Percentiles rank a stretch among this genome's conserved stretches.
Conservation (phyloP, 2,888 invertebrate species). For the Acanthopleura granulata region DNA sequence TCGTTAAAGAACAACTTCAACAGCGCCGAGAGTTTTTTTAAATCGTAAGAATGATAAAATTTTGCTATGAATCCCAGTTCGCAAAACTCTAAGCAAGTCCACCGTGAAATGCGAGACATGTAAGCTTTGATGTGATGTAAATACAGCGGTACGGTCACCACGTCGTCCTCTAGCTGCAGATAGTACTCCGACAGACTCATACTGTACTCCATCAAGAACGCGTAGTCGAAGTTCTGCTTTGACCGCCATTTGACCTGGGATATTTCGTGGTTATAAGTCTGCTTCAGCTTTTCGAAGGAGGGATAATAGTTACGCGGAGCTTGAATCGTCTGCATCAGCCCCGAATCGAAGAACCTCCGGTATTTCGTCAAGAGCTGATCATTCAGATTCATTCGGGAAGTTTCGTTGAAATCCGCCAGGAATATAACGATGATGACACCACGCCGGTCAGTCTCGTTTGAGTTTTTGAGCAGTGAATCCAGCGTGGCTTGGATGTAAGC, state of each 20-base stretch:
- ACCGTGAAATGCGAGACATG: conserved; percentile 35
- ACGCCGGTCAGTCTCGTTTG: conserved; percentile 45
- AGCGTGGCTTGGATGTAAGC: conserved; percentile 66
- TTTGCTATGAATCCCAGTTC: conserved; percentile 52
- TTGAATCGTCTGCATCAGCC: conserved; percentile 67
- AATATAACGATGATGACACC: conserved; percentile 65
- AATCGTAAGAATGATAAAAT: conserved; percentile 41
- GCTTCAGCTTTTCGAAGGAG: conserved; percentile 40
- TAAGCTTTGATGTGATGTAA: conserved; percentile 59
- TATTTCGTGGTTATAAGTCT: conserved; percentile 62
- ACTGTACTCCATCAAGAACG: conserved; percentile 64
- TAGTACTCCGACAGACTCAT: conserved; percentile 61
- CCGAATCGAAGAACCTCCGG: conserved; percentile 51
- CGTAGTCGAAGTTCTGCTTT: conserved; percentile 70
- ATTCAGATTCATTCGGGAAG: conserved; percentile 41
- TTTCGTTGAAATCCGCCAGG: conserved; percentile 64
- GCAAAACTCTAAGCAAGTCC: conserved; percentile 49
- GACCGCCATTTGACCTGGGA: conserved; percentile 67
- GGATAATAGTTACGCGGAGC: conserved; percentile 51
- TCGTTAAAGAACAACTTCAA: conserved; percentile 51
- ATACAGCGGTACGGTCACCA: conserved; percentile 61
- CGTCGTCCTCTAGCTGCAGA: conserved; percentile 69
- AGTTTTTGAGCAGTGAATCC: conserved; percentile 64
- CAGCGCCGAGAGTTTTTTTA: conserved; percentile 49
- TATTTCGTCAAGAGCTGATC: conserved; percentile 34